phyloP scores from a whole-genome alignment of 2,797 vertebrate species.

The Ptychobarbus kaznakovi region DNA sequence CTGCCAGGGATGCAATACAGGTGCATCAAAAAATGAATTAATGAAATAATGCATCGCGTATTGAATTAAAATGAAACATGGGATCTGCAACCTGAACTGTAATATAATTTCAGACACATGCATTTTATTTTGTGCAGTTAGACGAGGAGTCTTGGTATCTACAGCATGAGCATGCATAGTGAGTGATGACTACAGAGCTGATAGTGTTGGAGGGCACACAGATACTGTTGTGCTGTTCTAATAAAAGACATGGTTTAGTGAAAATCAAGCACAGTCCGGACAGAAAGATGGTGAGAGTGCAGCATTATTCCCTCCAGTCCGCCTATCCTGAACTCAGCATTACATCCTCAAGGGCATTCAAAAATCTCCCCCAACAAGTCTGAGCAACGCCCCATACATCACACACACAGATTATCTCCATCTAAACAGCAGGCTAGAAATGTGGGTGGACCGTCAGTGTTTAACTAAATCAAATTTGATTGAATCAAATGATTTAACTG shows the following conservation, averaged over 20 bases:
- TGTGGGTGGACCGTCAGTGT: neutral
- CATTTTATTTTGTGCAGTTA: neutral
- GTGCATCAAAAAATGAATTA: neutral
- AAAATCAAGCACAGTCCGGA: neutral
- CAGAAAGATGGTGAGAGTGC: neutral
- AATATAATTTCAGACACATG: neutral
- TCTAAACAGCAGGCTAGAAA: conserved; percentile 1
- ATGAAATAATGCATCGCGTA: too few relatives aligned
- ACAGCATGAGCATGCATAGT: neutral
- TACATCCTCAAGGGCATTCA: conserved; percentile 13
- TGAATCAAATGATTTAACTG: too few relatives aligned
- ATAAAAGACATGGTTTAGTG: neutral
- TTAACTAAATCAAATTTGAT: too few relatives aligned
- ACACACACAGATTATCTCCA: neutral
- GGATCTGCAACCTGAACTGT: neutral
- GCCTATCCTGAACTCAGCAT: conserved; percentile 1
- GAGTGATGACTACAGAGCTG: neutral
- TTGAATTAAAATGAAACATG: neutral
- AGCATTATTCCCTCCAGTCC: neutral
- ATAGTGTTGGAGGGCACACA: conserved; percentile 18
- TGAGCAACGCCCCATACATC: conserved; percentile 8
- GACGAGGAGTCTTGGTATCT: neutral
- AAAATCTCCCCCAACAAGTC: neutral
- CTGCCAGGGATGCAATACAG: too few relatives aligned
- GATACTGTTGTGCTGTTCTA: neutral